Evolutionary conservation across 1,140 invertebrate species (phyloP).

Genomic region (Cydia fagiglandana): DNA sequence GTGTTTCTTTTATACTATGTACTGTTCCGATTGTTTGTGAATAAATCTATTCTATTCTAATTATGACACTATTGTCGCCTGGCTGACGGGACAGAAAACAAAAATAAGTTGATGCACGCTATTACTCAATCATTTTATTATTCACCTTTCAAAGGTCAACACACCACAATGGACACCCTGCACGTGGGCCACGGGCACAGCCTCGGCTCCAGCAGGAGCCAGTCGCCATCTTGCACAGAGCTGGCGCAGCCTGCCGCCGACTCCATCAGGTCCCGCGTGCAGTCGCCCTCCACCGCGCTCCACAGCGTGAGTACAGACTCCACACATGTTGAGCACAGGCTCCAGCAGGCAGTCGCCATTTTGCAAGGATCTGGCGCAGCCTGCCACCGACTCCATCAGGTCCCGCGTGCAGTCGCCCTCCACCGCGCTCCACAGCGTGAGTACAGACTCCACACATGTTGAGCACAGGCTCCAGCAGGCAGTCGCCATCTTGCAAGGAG

Average conservation of each 20-base stretch:
- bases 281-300: constrained; percentile 65
- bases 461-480: no score
- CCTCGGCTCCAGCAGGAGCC: constrained; percentile 71
- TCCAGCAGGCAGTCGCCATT: constrained; percentile 61
- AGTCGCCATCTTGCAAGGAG: constrained; percentile 72
- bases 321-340: neutral
- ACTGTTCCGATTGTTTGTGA: no score
- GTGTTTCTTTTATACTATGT: no score
- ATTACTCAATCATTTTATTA: no score
- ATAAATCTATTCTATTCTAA: no score
- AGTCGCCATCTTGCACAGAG: constrained; percentile 72
- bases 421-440: constrained; percentile 66
- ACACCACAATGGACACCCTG: constrained; percentile 61
- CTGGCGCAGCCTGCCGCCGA: constrained; percentile 65
- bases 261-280: constrained; percentile 69
- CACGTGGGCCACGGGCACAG: constrained; percentile 66
- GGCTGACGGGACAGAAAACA: no score
- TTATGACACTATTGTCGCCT: no score
- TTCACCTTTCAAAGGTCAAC: constrained; percentile 38
- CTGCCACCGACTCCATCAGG: constrained; percentile 68
- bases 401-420: constrained; percentile 70
- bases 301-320: constrained; percentile 54
- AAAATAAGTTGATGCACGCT: no score
- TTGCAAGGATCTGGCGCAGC: constrained; percentile 61
- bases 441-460: constrained; percentile 35